A percentile compares a stretch with the other conserved stretches of the same genome.
Conservation (phyloP, 2,888 invertebrate species). For the Lordiphosa andalusiaca region DNA sequence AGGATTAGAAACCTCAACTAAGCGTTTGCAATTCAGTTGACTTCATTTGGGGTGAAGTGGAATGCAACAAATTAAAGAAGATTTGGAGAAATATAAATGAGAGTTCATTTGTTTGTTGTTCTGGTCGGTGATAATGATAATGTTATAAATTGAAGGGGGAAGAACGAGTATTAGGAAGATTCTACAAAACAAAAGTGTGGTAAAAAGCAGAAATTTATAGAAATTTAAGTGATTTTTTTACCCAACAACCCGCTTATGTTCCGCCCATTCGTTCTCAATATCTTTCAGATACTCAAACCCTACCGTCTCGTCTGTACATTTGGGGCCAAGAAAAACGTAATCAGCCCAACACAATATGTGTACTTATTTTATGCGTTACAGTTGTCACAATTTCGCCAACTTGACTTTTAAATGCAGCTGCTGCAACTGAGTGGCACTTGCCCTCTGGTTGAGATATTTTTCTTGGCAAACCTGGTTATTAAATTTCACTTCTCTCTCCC, state of each 20-base stretch:
- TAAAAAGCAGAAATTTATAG: too few relatives aligned
- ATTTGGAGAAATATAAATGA: conserved; percentile 4
- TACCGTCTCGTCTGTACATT: conserved; percentile 28
- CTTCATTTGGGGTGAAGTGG: conserved; percentile 22
- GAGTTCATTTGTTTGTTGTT: conserved; percentile 15
- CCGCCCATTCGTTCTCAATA: background rate
- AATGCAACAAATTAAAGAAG: conserved; percentile 27
- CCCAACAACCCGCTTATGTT: too few relatives aligned
- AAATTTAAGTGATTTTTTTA: too few relatives aligned
- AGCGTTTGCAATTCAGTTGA: conserved; percentile 38
- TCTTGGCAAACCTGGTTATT: conserved; percentile 33
- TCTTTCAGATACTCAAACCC: conserved; percentile 1
- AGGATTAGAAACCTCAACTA: conserved; percentile 58
- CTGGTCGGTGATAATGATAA: background rate
- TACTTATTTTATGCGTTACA: conserved; percentile 45
- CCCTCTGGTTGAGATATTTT: conserved; percentile 45
- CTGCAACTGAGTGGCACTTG: conserved; percentile 61
- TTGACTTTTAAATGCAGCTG: conserved; percentile 60
- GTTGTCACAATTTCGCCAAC: conserved; percentile 51
- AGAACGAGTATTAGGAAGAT: background rate
- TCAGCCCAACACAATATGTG: conserved; percentile 47
- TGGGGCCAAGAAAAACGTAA: conserved; percentile 56
- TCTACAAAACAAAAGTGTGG: too few relatives aligned
- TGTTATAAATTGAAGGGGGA: background rate
- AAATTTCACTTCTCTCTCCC: background rate